These are phyloP conservation scores for Metalampra italica DNA, from an alignment of 2,888 invertebrate species.

Conservation along the genomic window DNA sequence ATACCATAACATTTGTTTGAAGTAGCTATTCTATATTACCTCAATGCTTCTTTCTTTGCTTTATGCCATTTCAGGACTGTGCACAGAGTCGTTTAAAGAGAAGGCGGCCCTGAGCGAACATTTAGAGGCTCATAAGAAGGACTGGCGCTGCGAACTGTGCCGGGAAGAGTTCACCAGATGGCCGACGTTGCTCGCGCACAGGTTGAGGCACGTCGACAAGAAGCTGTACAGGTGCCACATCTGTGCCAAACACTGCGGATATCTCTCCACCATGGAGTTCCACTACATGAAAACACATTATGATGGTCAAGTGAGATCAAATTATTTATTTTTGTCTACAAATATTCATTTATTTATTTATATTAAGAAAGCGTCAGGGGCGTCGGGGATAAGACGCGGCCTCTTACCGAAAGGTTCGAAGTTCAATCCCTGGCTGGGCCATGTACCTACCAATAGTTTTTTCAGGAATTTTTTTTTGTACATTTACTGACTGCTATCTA, in stretches of 20 bases:
- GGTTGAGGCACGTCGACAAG: slow-evolving; percentile 36
- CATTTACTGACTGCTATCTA: too few relatives aligned
- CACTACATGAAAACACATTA: slow-evolving; percentile 45
- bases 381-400: too few relatives aligned
- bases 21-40: too few relatives aligned
- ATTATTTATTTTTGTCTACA: slow-evolving; percentile 5
- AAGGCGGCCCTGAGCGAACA: slow-evolving; percentile 28
- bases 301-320: slow-evolving; percentile 39
- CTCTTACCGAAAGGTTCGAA: too few relatives aligned
- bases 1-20: too few relatives aligned
- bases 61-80: slow-evolving; percentile 5
- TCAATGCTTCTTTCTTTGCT: too few relatives aligned
- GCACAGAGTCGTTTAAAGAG: slow-evolving; percentile 3
- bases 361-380: too few relatives aligned
- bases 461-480: too few relatives aligned
- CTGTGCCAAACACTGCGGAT: slow-evolving; percentile 29
- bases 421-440: too few relatives aligned
- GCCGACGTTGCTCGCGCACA: slow-evolving; percentile 43
- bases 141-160: slow-evolving; percentile 36
- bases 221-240: slow-evolving; percentile 38
- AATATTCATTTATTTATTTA: too few relatives aligned
- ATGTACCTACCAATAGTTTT: too few relatives aligned
- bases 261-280: slow-evolving; percentile 31
- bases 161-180: slow-evolving; percentile 25
- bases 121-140: slow-evolving; percentile 37